These are phyloP conservation scores for Athalia circularis DNA, from an alignment of 2,888 invertebrate genomes.

Conservation along the genomic window DNA sequence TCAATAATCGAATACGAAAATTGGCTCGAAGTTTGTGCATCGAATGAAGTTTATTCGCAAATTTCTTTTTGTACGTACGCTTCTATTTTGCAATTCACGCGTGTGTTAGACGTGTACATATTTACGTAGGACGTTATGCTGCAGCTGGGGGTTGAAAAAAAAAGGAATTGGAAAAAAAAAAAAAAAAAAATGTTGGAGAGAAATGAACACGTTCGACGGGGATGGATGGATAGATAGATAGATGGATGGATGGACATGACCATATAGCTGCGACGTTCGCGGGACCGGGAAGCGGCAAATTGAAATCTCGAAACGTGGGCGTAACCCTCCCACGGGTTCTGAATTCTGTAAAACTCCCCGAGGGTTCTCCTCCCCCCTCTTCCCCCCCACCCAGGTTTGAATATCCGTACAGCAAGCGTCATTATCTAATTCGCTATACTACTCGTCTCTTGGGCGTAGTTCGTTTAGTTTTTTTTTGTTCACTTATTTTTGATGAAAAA, in stretches of 20 bases:
- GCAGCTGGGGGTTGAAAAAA: no score
- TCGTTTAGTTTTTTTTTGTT: not conserved
- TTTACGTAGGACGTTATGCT: constrained; percentile 15
- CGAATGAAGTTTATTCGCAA: constrained; percentile 5
- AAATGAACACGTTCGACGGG: constrained; percentile 24
- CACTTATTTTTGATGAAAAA: not conserved
- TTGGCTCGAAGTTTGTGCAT: not conserved
- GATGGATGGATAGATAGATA: no score
- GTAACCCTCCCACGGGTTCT: constrained; percentile 23
- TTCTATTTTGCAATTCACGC: not conserved
- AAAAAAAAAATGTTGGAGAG: constrained; percentile 1
- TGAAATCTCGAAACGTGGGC: constrained; percentile 63
- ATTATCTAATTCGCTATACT: constrained; percentile 43
- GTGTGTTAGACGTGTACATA: constrained; percentile 2
- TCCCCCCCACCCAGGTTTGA: no score
- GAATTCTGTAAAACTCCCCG: constrained; percentile 32
- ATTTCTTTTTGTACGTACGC: not conserved
- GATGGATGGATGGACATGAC: not conserved
- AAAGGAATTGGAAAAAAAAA: no score
- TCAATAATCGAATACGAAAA: not conserved
- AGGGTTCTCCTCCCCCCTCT: not conserved
- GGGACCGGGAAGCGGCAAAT: constrained; percentile 62
- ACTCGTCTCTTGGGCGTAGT: not conserved
- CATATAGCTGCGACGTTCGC: constrained; percentile 23
- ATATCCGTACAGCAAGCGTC: constrained; percentile 7